Evolutionary conservation across 2,113 vertebrate species (phyloP).

Genomic region (Brachypodius melanocephalos): DNA sequence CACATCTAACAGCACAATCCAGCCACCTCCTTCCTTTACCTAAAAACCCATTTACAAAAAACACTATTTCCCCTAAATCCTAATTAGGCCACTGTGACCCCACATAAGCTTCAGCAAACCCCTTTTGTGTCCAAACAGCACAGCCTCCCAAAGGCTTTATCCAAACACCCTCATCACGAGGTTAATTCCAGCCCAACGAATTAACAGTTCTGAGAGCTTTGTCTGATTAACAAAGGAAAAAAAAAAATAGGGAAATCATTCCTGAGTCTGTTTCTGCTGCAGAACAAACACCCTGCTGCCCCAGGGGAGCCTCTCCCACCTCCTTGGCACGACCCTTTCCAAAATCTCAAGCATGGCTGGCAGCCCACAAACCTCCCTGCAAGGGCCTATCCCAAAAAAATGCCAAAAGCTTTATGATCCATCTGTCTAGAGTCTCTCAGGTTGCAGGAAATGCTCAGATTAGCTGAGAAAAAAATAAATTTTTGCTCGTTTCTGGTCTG

Average conservation of each 20-base stretch:
- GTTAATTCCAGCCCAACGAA: not conserved
- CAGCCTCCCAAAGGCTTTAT: not conserved
- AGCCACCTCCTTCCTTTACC: not conserved
- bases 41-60: not conserved
- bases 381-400: not conserved
- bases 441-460: not conserved
- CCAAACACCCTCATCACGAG: conserved; percentile 14
- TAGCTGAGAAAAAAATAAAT: not conserved
- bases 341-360: not conserved
- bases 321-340: not conserved
- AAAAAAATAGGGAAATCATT: not conserved
- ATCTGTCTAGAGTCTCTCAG: not conserved
- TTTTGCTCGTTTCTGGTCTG: not conserved
- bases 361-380: not conserved
- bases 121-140: not conserved
- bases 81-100: conserved; percentile 42
- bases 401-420: not conserved
- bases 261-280: not conserved
- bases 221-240: conserved; percentile 2
- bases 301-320: not conserved
- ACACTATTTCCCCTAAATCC: not conserved
- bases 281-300: not conserved
- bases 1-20: not conserved
- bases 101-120: not conserved
- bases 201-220: not conserved